Evolutionary conservation across 2,113 vertebrate genomes (phyloP), one percentile per base, ranked within the genome.

Genomic region (Notothenia coriiceps): DNA sequence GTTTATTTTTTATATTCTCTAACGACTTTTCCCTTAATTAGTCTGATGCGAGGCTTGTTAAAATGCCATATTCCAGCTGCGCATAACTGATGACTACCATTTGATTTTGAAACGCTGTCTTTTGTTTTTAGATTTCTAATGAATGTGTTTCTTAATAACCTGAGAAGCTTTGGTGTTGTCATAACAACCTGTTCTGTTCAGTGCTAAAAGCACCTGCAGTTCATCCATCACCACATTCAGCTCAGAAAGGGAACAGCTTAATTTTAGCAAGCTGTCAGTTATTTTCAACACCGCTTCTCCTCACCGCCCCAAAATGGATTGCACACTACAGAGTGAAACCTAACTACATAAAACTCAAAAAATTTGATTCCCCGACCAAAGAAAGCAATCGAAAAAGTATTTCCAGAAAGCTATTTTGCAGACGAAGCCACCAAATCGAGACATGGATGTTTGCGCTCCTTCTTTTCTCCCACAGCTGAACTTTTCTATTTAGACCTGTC

Each of bases 401-500:
- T 79, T 88, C 57, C 33, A 18, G 74, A 79, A 72, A 85, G 60
- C 47, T 79, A 73, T 82, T 88, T 86, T 86, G 74, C 51, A 74
- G 80, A 10, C 10, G 43, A 70, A 84, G 71, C 67, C 55, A 63
- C 74, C 33, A 60, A 76, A 85, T 80, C 8, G 14, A 77, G 69
- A 73, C 69, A 46, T 6, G 77, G 59, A 59, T 80, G 79, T 86
- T 85, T 70, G 82, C 87, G 77, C 76, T 40, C 35, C 35, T 83
- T 77, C 14, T 56, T 80, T 86, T 88, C 66, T 73, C 79, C 80
- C 70, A 51, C 54, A 76, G 82, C 61, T 78, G 75, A 88, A 88
- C 83, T 80, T 87, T 86, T 86, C 80, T 88, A 89, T 94, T 92
- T 90, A 80, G 83, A 84, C 75, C 88, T 85, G 91, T 94, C 92